Percentiles rank a stretch among this genome's conserved stretches.
These are phyloP conservation scores for Papilio demoleus DNA, from an alignment of 2,888 invertebrate genomes.

Conservation along the genomic window DNA sequence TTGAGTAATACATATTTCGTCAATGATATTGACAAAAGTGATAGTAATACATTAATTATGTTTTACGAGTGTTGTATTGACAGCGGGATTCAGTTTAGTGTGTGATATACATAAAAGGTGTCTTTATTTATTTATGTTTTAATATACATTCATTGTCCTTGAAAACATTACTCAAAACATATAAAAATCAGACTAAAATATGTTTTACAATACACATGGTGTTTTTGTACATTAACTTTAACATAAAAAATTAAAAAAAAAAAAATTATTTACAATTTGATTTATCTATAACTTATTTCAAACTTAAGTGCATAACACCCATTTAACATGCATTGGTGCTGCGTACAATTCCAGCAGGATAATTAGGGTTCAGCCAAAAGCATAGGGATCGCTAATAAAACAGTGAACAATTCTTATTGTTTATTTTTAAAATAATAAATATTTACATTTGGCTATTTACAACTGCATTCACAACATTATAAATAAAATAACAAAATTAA, in stretches of 20 bases:
- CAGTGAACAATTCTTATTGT: conserved; percentile 63
- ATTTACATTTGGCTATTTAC: conserved; percentile 73
- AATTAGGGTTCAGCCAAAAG: conserved; percentile 7
- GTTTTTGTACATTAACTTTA: neutral
- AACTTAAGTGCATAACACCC: conserved; percentile 23
- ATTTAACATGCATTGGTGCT: conserved; percentile 23
- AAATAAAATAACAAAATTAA: conserved; percentile 50
- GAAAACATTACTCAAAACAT: neutral
- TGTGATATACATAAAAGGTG: conserved; percentile 1
- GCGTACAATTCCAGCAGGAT: conserved; percentile 27
- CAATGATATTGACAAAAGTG: conserved; percentile 13
- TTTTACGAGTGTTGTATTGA: conserved; percentile 28
- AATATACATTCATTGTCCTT: neutral
- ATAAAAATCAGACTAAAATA: neutral
- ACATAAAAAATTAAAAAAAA: neutral
- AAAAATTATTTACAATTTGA: neutral
- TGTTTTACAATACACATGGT: neutral
- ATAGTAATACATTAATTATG: conserved; percentile 50
- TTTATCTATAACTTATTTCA: conserved; percentile 16
- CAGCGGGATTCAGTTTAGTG: neutral
- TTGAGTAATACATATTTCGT: conserved; percentile 6
- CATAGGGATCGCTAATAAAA: conserved; percentile 67
- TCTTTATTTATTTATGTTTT: neutral
- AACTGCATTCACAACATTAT: conserved; percentile 61
- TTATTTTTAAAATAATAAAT: conserved; percentile 70